phyloP scores from a whole-genome alignment of 2,797 vertebrate species.

The Limnodromus scolopaceus region DNA sequence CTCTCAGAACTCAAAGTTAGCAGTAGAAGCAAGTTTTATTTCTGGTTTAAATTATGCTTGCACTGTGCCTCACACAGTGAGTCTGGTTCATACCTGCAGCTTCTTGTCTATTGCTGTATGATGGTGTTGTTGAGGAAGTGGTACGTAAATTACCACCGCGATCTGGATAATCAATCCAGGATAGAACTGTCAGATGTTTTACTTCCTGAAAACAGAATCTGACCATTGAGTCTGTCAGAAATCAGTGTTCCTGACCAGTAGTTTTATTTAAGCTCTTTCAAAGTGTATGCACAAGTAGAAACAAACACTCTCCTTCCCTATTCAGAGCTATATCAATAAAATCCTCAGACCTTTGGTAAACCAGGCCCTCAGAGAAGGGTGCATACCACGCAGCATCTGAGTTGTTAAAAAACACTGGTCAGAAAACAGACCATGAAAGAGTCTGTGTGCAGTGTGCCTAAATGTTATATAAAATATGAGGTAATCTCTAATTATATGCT shows the following conservation, averaged over 20 bases:
- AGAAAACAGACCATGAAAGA: not conserved
- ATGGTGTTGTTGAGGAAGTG: not conserved
- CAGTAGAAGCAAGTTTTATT: not conserved
- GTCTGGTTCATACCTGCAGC: not conserved
- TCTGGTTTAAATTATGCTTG: not conserved
- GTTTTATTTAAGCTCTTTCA: not conserved
- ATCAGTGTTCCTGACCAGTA: not conserved
- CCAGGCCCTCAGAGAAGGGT: not conserved
- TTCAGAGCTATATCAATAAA: not conserved
- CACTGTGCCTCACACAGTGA: not conserved
- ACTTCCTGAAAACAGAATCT: not conserved
- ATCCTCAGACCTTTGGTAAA: not conserved
- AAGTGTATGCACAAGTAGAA: not conserved
- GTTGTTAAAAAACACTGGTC: not conserved
- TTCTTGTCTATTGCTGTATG: not conserved
- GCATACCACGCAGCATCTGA: not conserved
- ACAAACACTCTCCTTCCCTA: not conserved
- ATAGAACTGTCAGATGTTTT: not conserved
- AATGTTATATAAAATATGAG: not conserved
- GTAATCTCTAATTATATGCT: not conserved
- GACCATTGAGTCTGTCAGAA: not conserved
- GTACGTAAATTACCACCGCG: rapidly evolving
- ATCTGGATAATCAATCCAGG: not conserved
- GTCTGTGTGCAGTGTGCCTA: not conserved
- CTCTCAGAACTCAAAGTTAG: not conserved